Percentiles rank a stretch among this genome's conserved stretches.
Evolutionary conservation across 2,113 vertebrate species (phyloP).

Genomic region (Polypterus bichir): DNA sequence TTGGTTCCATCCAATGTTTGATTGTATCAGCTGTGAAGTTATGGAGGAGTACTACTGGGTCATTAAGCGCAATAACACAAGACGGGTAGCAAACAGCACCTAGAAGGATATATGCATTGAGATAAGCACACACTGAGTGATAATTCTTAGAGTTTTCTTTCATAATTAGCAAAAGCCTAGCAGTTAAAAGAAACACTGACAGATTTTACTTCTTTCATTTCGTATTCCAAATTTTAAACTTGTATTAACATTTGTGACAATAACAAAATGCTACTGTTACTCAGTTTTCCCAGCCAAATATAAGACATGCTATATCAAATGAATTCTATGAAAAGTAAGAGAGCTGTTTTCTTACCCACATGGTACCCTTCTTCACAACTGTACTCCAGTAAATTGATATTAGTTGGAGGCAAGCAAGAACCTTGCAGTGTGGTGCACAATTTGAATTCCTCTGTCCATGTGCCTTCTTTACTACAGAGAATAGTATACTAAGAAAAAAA

Average conservation of each 20-base stretch:
- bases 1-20: constrained; percentile 75
- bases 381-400: constrained; percentile 72
- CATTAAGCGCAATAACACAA: constrained; percentile 67
- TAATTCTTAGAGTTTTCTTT: too few relatives aligned
- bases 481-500: constrained; percentile 53
- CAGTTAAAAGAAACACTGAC: too few relatives aligned
- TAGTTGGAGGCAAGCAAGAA: constrained; percentile 50
- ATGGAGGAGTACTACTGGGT: constrained; percentile 67
- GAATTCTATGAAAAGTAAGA: too few relatives aligned
- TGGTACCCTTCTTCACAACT: constrained; percentile 65
- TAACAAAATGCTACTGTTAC: too few relatives aligned
- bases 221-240: too few relatives aligned
- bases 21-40: constrained; percentile 62
- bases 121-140: too few relatives aligned
- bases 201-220: too few relatives aligned
- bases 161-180: too few relatives aligned
- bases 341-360: constrained; percentile 55
- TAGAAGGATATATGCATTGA: constrained; percentile 26
- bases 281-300: too few relatives aligned
- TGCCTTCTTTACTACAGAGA: constrained; percentile 70
- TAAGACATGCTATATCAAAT: too few relatives aligned
- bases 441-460: constrained; percentile 72
- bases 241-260: too few relatives aligned
- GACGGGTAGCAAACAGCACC: constrained; percentile 68
- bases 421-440: constrained; percentile 68